These are phyloP conservation scores for Tinea semifulvella DNA, from an alignment of 2,888 invertebrate genomes.

Conservation along the genomic window DNA sequence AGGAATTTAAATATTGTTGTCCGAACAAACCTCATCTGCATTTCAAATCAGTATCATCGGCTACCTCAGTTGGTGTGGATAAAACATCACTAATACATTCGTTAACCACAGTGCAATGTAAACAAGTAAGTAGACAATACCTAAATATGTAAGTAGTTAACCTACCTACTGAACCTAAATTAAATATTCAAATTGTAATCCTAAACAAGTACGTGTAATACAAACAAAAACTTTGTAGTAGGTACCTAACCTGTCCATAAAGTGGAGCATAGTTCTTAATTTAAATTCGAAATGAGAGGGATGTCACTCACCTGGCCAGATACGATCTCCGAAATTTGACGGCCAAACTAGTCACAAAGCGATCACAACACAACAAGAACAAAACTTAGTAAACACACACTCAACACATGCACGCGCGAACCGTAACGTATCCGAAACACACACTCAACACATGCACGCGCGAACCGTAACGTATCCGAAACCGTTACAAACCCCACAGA, in stretches of 20 bases:
- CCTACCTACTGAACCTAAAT: too few species aligned
- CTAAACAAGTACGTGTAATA: too few species aligned
- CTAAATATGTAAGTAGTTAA: too few species aligned
- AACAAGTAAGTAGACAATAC: too few species aligned
- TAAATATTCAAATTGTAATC: too few species aligned
- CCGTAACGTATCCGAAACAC: constrained; percentile 30
- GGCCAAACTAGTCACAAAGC: not conserved
- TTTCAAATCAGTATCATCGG: not conserved
- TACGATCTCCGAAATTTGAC: not conserved
- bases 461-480: constrained; percentile 6
- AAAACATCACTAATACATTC: too few species aligned
- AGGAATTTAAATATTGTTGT: constrained; percentile 5
- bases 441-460: constrained; percentile 31
- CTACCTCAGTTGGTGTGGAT: too few species aligned
- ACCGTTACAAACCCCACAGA: constrained; percentile 10
- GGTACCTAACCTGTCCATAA: too few species aligned
- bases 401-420: constrained; percentile 28
- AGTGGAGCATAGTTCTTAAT: not conserved
- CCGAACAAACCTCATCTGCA: not conserved
- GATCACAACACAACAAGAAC: constrained; percentile 27
- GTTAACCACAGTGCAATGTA: too few species aligned
- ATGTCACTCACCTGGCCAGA: not conserved
- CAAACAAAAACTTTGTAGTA: too few species aligned
- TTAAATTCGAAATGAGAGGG: not conserved
- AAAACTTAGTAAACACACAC: constrained; percentile 53